phyloP scores from a whole-genome alignment of 2,113 vertebrate genomes.

The Alligator sinensis region DNA sequence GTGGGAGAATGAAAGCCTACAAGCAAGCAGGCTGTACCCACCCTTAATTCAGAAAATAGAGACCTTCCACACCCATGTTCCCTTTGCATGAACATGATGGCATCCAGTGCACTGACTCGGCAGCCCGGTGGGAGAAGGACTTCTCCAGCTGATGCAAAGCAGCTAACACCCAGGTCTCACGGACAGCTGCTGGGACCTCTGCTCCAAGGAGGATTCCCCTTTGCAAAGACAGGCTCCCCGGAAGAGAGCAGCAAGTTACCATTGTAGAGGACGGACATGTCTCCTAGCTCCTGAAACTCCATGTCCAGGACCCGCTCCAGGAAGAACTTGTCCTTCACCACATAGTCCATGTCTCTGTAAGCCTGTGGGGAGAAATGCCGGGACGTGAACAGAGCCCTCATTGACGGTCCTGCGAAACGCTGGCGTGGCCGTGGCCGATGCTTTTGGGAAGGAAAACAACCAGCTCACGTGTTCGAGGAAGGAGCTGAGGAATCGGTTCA shows the following conservation, averaged over 20 bases:
- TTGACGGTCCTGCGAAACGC: not conserved
- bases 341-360: not conserved
- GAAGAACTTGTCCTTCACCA: conserved; percentile 35
- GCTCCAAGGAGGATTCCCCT: not conserved
- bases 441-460: not conserved
- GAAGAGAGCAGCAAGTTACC: not conserved
- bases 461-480: conserved; percentile 63
- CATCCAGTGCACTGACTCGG: not conserved
- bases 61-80: not conserved
- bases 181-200: not conserved
- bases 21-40: not conserved
- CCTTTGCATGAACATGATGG: no score
- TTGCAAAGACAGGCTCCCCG: not conserved
- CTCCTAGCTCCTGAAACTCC: conserved; percentile 37
- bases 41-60: not conserved
- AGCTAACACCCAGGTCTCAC: not conserved
- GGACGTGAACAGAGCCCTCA: not conserved
- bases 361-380: not conserved
- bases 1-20: not conserved
- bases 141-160: not conserved
- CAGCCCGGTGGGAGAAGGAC: not conserved
- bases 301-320: conserved; percentile 1
- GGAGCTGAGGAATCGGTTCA: conserved; percentile 56
- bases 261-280: conserved; percentile 6
- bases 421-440: not conserved